A percentile compares a stretch with the other conserved stretches of the same genome.
phyloP scores from a whole-genome alignment of 2,797 vertebrate genomes.

The Gila robusta region DNA sequence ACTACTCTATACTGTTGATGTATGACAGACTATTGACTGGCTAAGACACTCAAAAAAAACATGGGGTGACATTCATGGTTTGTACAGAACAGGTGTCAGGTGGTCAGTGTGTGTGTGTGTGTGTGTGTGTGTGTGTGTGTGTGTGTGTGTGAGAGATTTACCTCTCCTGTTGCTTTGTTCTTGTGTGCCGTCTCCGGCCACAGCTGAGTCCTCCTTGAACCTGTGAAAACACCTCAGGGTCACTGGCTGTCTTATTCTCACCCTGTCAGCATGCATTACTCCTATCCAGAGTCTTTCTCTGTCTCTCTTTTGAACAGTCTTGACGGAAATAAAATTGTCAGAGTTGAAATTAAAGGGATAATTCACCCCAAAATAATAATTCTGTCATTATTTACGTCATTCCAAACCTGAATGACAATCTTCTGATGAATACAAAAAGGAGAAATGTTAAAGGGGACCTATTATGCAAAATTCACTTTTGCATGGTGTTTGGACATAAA shows the following conservation, averaged over 20 bases:
- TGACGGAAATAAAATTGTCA: background rate
- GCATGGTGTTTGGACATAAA: too few relatives aligned
- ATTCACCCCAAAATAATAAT: background rate
- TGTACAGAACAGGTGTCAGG: slow-evolving; percentile 3
- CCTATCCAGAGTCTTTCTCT: background rate
- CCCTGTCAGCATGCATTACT: slow-evolving; percentile 48
- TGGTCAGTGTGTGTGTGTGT: background rate
- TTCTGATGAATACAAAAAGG: background rate
- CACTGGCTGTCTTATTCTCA: slow-evolving; percentile 50
- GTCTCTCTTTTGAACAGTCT: background rate
- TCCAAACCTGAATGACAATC: background rate
- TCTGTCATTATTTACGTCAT: background rate
- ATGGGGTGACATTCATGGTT: background rate
- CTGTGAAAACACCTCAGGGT: slow-evolving; percentile 72
- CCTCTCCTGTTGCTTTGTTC: slow-evolving; percentile 79
- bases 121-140: background rate
- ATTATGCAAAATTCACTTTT: too few relatives aligned
- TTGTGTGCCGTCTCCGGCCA: slow-evolving; percentile 66
- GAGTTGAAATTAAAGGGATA: background rate
- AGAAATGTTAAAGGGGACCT: background rate
- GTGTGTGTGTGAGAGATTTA: slow-evolving; percentile 57
- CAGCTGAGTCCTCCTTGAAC: slow-evolving; percentile 82
- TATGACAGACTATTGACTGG: background rate
- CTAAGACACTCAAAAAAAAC: background rate
- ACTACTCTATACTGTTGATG: background rate